Evolutionary conservation across 2,888 invertebrate genomes (phyloP).

Genomic region (Fragum fragum): DNA sequence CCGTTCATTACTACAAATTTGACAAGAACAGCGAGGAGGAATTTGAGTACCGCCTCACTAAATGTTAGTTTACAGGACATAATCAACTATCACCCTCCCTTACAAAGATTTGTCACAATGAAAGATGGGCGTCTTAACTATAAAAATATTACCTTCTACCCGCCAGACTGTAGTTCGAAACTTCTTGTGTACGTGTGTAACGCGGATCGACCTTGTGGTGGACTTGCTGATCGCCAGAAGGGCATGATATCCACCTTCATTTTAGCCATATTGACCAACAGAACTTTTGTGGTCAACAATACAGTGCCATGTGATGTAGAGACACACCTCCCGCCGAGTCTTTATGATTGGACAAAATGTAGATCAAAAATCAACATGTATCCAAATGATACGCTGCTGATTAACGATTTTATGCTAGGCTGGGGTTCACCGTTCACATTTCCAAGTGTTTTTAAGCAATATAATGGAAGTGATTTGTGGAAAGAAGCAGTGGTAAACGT

Average conservation of each 20-base stretch:
- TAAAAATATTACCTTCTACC: not conserved
- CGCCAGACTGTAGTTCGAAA: constrained; percentile 6
- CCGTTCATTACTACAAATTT: no score
- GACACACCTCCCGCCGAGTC: constrained; percentile 19
- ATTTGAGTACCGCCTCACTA: no score
- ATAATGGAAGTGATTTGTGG: constrained; percentile 14
- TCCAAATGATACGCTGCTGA: not conserved
- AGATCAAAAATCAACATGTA: not conserved
- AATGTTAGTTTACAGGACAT: no score
- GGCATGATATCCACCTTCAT: constrained; percentile 43
- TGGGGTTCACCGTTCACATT: not conserved
- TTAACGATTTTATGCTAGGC: not conserved
- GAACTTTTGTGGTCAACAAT: constrained; percentile 35
- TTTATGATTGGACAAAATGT: constrained; percentile 46
- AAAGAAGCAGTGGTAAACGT: not conserved
- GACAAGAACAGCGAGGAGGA: no score
- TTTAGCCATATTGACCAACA: constrained; percentile 35
- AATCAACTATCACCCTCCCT: not conserved
- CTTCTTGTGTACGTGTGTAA: constrained; percentile 31
- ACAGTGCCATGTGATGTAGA: constrained; percentile 35
- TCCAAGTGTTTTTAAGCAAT: not conserved
- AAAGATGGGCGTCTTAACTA: not conserved
- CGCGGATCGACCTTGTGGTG: constrained; percentile 33
- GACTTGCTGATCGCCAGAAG: constrained; percentile 48
- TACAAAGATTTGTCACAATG: not conserved